phyloP scores from a whole-genome alignment of 2,888 invertebrate genomes.

The Epicampocera succincta region DNA sequence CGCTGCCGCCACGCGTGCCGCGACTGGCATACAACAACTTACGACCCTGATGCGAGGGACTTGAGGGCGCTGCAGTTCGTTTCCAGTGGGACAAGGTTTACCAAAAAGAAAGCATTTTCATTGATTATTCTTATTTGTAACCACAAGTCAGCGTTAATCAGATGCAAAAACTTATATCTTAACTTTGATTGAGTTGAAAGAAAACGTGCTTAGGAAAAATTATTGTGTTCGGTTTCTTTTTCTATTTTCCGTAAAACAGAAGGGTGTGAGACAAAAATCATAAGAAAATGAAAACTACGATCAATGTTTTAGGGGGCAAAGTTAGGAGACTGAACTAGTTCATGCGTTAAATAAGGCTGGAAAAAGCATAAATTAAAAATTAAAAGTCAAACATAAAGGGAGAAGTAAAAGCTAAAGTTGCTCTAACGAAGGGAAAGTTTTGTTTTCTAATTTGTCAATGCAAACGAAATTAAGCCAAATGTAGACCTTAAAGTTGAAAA shows the following conservation, averaged over 20 bases:
- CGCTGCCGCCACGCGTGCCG: conserved; percentile 94
- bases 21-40: conserved; percentile 88
- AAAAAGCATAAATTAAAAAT: background rate
- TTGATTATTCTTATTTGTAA: conserved; percentile 25
- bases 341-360: conserved; percentile 38
- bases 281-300: background rate
- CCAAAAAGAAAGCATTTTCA: conserved; percentile 27
- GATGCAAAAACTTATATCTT: conserved; percentile 18
- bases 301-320: background rate
- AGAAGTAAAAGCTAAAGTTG: background rate
- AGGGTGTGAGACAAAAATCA: background rate
- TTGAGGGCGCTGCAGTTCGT: conserved; percentile 89
- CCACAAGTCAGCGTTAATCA: background rate
- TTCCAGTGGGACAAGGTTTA: conserved; percentile 35
- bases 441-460: background rate
- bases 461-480: background rate
- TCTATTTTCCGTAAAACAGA: background rate
- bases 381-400: background rate
- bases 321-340: background rate
- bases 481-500: conserved; percentile 47
- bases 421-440: background rate
- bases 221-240: background rate
- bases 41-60: conserved; percentile 93
- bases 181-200: conserved; percentile 31
- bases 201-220: conserved; percentile 47